Conservation (phyloP, 1,140 invertebrate species). For the Brachystomella parvula region DNA sequence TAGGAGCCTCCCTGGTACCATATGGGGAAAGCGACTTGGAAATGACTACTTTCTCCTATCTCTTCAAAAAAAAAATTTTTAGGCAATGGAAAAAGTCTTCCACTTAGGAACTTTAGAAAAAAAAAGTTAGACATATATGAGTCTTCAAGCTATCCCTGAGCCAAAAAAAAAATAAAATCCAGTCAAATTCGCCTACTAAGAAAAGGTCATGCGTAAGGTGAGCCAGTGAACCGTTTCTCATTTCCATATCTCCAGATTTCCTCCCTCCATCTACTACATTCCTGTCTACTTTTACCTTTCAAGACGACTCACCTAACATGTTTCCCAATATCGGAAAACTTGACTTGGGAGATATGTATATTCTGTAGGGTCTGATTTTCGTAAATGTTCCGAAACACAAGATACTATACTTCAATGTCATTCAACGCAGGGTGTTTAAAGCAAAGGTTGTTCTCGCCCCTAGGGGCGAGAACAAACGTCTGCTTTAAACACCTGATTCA, state of each 20-base stretch:
- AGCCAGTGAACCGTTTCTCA: not conserved
- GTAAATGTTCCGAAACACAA: too few relatives aligned
- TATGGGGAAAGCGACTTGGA: not conserved
- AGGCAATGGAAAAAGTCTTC: not conserved
- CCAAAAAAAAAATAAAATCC: not conserved
- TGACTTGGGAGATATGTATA: too few relatives aligned
- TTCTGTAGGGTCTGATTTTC: too few relatives aligned
- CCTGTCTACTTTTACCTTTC: too few relatives aligned
- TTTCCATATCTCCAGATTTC: not conserved
- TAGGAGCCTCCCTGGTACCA: not conserved
- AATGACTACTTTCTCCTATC: not conserved
- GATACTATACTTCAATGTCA: too few relatives aligned
- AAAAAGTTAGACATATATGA: constrained; percentile 1
- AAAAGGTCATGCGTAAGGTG: constrained; percentile 4
- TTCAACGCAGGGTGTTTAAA: too few relatives aligned
- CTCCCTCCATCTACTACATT: too few relatives aligned
- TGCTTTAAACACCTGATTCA: too few relatives aligned
- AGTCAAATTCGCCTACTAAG: not conserved
- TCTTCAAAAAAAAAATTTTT: not conserved
- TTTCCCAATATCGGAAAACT: too few relatives aligned
- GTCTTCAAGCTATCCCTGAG: not conserved
- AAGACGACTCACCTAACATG: too few relatives aligned
- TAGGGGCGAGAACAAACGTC: too few relatives aligned
- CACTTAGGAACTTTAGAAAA: not conserved
- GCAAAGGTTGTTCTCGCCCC: too few relatives aligned